A percentile compares a stretch with the other conserved stretches of the same genome.
Conservation (phyloP, 2,797 vertebrate genomes). For the Halcyon chelicuti region DNA sequence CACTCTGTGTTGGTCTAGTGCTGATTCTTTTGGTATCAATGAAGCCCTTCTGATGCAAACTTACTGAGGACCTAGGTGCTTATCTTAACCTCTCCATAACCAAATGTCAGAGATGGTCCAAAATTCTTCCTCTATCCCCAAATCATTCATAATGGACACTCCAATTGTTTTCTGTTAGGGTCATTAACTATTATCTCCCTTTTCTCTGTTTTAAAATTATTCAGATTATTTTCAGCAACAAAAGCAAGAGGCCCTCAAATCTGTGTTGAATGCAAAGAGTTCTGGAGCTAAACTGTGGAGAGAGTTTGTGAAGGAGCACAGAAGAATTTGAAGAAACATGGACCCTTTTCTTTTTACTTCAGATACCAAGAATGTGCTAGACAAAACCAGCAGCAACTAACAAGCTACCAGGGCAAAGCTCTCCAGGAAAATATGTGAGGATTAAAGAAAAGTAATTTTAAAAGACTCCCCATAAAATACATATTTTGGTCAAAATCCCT, state of each 20-base stretch:
- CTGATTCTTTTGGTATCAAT: not conserved
- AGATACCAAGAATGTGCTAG: conserved; percentile 60
- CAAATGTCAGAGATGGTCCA: not conserved
- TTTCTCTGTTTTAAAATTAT: not conserved
- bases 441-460: conserved; percentile 64
- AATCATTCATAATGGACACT: not conserved
- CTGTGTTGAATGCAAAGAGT: not conserved
- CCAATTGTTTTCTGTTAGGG: not conserved
- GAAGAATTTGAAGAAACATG: not conserved
- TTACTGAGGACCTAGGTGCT: not conserved
- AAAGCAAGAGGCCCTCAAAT: not conserved
- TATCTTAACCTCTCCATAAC: not conserved
- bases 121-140: not conserved
- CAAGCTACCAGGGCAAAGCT: conserved; percentile 58
- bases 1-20: not conserved
- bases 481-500: conserved; percentile 75
- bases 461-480: conserved; percentile 68
- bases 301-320: conserved; percentile 22
- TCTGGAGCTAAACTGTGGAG: not conserved
- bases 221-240: conserved; percentile 5
- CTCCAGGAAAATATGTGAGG: conserved; percentile 69
- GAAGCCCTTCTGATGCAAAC: not conserved
- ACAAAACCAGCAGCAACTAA: conserved; percentile 57
- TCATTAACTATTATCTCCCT: not conserved
- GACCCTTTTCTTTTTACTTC: conserved; percentile 14